Evolutionary conservation across 2,113 vertebrate species (phyloP).

Genomic region (Gyps fulvus): DNA sequence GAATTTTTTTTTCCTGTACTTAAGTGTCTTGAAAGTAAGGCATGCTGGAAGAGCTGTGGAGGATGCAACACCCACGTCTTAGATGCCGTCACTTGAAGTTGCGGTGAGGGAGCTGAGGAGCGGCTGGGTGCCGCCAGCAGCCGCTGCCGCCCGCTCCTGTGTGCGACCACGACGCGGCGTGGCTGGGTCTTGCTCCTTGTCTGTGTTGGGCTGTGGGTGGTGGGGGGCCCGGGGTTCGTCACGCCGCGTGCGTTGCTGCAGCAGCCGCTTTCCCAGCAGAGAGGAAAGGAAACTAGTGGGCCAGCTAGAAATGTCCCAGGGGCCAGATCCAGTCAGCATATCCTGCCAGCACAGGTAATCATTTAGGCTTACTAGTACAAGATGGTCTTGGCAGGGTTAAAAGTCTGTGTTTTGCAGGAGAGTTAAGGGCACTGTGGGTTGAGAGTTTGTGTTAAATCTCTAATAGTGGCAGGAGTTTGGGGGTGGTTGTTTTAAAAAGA

Average conservation of each 20-base stretch:
- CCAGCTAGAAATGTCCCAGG: neutral
- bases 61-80: fast-evolving
- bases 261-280: neutral
- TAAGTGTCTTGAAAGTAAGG: neutral
- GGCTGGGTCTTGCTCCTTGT: neutral
- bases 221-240: neutral
- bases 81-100: neutral
- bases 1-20: neutral
- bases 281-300: neutral
- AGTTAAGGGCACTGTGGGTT: neutral
- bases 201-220: neutral
- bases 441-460: neutral
- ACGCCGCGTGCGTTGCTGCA: neutral
- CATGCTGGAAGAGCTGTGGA: neutral
- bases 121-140: neutral
- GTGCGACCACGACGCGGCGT: fast-evolving
- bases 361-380: neutral
- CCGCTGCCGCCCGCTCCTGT: fast-evolving
- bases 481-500: neutral
- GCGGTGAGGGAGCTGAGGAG: neutral
- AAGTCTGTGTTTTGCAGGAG: neutral
- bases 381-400: neutral
- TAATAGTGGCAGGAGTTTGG: neutral
- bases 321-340: neutral
- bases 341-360: neutral